Percentiles rank a stretch among this genome's conserved stretches.
phyloP scores from a whole-genome alignment of 1,140 invertebrate species.

The Cyclargus thomasi region DNA sequence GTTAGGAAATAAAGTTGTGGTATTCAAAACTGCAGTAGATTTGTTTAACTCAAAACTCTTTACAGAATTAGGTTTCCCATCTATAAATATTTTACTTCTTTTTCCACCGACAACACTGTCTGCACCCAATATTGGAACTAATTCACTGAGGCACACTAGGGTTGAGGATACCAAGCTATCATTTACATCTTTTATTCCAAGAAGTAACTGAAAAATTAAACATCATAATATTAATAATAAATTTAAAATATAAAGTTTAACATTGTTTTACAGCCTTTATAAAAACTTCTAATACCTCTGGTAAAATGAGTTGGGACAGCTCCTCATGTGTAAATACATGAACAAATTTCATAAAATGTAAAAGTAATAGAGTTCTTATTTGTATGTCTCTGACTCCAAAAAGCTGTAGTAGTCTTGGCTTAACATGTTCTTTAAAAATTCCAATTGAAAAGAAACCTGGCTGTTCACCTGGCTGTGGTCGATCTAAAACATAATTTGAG shows the following conservation, averaged over 20 bases:
- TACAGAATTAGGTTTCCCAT: slow-evolving; percentile 81
- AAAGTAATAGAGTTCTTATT: slow-evolving; percentile 77
- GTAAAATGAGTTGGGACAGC: slow-evolving; percentile 81
- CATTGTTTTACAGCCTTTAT: neutral
- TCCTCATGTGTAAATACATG: slow-evolving; percentile 82
- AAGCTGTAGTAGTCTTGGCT: slow-evolving; percentile 84
- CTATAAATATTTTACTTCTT: slow-evolving; percentile 86
- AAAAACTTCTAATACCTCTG: slow-evolving; percentile 75
- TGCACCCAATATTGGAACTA: slow-evolving; percentile 88
- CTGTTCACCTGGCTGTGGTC: slow-evolving; percentile 64
- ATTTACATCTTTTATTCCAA: slow-evolving; percentile 88
- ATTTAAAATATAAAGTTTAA: neutral
- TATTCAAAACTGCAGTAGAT: slow-evolving; percentile 45
- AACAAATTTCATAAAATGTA: slow-evolving; percentile 83
- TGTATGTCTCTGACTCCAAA: slow-evolving; percentile 86
- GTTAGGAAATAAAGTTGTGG: slow-evolving; percentile 42
- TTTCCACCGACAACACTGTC: slow-evolving; percentile 87
- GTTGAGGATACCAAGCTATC: slow-evolving; percentile 87
- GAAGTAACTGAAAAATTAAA: slow-evolving; percentile 78
- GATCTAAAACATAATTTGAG: slow-evolving; percentile 37
- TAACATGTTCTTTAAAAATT: slow-evolving; percentile 81
- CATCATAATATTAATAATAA: slow-evolving; percentile 15
- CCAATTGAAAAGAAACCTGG: slow-evolving; percentile 78
- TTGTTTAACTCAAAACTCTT: slow-evolving; percentile 43
- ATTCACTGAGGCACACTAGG: slow-evolving; percentile 84